Percentiles rank a stretch among this genome's conserved stretches.
Evolutionary conservation across 37 sponge, comb jelly and placozoan genomes (phyloP).

Genomic region (Cladorhizidae sp.): DNA sequence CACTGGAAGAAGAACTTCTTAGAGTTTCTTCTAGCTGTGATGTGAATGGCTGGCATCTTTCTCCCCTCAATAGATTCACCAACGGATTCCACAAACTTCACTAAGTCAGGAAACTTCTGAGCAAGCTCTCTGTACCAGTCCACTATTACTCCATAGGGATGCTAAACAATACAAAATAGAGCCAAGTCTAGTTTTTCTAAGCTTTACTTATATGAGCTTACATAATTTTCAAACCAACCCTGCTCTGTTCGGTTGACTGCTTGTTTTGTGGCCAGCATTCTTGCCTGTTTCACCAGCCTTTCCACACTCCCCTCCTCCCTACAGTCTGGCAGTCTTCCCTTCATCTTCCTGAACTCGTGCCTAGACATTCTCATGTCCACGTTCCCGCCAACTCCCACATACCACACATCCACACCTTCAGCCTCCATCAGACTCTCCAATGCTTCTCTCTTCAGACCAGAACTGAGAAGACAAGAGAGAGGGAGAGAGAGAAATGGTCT

Average conservation of each 20-base stretch:
- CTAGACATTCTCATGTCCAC: conserved; percentile 28
- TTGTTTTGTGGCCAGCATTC: not conserved
- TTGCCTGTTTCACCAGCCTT: conserved; percentile 19
- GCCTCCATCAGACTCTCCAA: conserved; percentile 21
- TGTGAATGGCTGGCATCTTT: conserved; percentile 70
- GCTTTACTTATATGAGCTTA: not conserved
- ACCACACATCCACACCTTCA: conserved; percentile 48
- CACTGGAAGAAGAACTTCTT: conserved; percentile 77
- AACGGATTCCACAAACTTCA: conserved; percentile 51
- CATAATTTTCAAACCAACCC: conserved; percentile 68
- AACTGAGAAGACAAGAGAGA: not conserved
- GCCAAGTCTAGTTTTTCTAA: not conserved
- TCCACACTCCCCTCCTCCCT: conserved; percentile 40
- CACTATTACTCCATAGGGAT: conserved; percentile 47
- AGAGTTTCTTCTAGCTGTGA: conserved; percentile 24
- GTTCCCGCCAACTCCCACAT: conserved; percentile 1
- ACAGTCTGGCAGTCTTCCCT: conserved; percentile 23
- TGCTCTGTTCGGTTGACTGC: not conserved
- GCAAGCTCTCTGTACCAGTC: conserved; percentile 39
- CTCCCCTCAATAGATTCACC: conserved; percentile 56
- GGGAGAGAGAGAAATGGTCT: not conserved
- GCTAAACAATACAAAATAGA: conserved; percentile 21
- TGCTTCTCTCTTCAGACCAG: conserved; percentile 1
- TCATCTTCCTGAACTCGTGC: not conserved
- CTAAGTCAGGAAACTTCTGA: conserved; percentile 11